Conservation (phyloP, 2,797 vertebrate species). For the Gymnoscopelus braueri region DNA sequence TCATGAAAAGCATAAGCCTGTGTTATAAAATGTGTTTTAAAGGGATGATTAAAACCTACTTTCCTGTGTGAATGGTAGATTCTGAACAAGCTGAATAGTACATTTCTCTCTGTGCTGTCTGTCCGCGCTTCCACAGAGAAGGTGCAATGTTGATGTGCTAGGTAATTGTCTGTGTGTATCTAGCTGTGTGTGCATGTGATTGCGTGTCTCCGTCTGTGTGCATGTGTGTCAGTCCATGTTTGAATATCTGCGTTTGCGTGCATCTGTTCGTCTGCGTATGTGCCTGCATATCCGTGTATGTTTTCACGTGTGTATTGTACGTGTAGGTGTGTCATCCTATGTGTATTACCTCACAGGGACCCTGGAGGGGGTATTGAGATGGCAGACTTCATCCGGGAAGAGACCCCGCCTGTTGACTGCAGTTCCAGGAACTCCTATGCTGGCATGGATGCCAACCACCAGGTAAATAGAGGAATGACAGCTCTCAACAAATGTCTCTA, state of each 20-base stretch:
- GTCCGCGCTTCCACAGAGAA: background rate
- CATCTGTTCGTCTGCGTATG: conserved; percentile 18
- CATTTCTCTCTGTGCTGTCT: conserved; percentile 19
- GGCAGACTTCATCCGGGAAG: conserved; percentile 95
- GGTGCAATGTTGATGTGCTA: conserved; percentile 30
- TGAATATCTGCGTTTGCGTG: conserved; percentile 36
- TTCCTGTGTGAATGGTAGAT: background rate
- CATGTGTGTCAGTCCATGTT: conserved; percentile 22
- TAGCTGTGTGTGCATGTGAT: conserved; percentile 5
- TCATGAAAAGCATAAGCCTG: conserved; percentile 16
- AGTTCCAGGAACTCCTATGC: conserved; percentile 98
- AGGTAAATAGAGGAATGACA: conserved; percentile 78
- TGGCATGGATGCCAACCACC: conserved; percentile 90
- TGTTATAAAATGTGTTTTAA: conserved; percentile 11
- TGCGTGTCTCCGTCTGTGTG: conserved; percentile 16
- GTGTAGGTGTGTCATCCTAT: conserved; percentile 42
- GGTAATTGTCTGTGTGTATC: conserved; percentile 21
- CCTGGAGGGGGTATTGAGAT: conserved; percentile 99
- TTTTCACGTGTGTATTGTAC: conserved; percentile 32
- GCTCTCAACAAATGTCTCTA: background rate
- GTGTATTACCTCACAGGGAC: conserved; percentile 79
- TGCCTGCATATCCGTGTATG: conserved; percentile 38
- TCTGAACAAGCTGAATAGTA: conserved; percentile 22
- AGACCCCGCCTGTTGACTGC: conserved; percentile 97
- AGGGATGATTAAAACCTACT: too few species aligned